These are phyloP conservation scores for Perognathus longimembris DNA, from an alignment of 2,113 vertebrate genomes.

Conservation along the genomic window DNA sequence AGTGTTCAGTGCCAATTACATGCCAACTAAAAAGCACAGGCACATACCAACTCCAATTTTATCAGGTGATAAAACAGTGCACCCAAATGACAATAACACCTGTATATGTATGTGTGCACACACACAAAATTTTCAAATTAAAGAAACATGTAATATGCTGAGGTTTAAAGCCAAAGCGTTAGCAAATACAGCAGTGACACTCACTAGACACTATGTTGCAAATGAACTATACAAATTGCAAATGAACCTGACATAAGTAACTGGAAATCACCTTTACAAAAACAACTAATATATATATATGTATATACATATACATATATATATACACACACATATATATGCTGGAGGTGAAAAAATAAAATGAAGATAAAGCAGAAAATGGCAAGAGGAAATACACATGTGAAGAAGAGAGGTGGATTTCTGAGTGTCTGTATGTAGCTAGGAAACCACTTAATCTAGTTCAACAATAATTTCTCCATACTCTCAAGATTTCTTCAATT, in stretches of 20 bases:
- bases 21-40: neutral
- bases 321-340: too few species aligned
- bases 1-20: neutral
- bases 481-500: neutral
- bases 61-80: neutral
- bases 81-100: neutral
- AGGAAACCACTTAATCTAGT: slow-evolving; percentile 13
- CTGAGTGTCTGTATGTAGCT: neutral
- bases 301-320: too few species aligned
- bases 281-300: too few species aligned
- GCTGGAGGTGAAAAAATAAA: too few species aligned
- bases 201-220: too few species aligned
- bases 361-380: neutral
- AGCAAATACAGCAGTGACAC: too few species aligned
- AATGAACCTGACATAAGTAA: too few species aligned
- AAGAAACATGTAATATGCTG: neutral
- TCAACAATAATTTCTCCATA: neutral
- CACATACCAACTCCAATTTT: neutral
- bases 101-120: neutral
- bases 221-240: too few species aligned
- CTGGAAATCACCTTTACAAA: too few species aligned
- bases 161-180: too few species aligned
- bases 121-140: neutral
- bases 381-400: neutral
- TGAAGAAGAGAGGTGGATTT: neutral